Percentiles rank a stretch among this genome's conserved stretches.
Evolutionary conservation across 2,113 vertebrate genomes (phyloP).

Genomic region (Deroptyus accipitrinus): DNA sequence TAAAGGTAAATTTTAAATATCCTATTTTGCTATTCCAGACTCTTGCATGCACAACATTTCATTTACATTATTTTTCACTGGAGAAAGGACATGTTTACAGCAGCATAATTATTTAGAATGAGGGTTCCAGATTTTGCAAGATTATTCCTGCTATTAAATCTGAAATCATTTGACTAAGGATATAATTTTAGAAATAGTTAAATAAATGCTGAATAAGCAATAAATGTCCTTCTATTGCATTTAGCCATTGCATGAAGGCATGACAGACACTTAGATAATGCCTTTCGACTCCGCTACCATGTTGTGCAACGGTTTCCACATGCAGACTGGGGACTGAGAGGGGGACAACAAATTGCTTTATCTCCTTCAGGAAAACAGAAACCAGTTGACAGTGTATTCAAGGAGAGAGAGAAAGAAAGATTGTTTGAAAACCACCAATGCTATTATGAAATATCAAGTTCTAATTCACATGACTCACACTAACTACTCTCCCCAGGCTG

Average conservation of each 20-base stretch:
- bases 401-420: background rate
- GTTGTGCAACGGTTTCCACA: background rate
- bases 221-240: background rate
- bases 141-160: background rate
- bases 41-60: background rate
- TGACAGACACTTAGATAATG: accelerated
- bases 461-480: slow-evolving; percentile 51
- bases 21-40: background rate
- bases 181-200: background rate
- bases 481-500: background rate
- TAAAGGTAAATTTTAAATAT: background rate
- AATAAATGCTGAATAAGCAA: background rate
- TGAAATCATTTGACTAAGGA: background rate
- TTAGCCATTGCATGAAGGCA: background rate
- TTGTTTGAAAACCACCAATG: slow-evolving; percentile 29
- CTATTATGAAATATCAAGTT: slow-evolving; percentile 4
- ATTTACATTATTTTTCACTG: background rate
- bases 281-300: background rate
- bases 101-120: background rate
- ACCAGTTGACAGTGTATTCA: background rate
- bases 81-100: background rate
- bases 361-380: slow-evolving; percentile 8
- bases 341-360: background rate
- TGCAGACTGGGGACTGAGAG: background rate
- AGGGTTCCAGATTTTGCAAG: background rate